Base-by-base conservation (phyloP, 2,797 vertebrate genomes). In the Antennarius maculatus region DNA sequence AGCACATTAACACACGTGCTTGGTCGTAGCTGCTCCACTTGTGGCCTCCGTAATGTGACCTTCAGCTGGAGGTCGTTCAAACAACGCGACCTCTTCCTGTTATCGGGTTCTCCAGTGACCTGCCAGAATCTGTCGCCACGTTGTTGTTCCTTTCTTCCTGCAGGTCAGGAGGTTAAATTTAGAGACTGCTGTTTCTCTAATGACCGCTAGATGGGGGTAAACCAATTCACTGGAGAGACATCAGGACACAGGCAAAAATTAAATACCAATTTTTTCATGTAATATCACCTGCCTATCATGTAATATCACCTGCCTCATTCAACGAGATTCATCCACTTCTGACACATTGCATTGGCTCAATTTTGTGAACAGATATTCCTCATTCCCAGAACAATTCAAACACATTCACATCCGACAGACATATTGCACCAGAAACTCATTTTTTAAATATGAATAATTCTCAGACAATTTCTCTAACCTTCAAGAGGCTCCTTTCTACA, bases 131-230 rank as follows among this genome's bases (percentile, higher is more conserved):
- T 54, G 18, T 4, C 41, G 49, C 57, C 45, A n/a, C 3, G 1
- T 14, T 18, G 45, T 48, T 52, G 42, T 45, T 53, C 61, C 54
- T 45, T 61, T 57, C 15, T 47, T 42, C n/a, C 11, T 46, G 59
- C 18, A 58, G 62, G 71, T 75, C 65, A 60, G 47, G 29, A 48
- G 79, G 71, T 76, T 76, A 60, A 54, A 76, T 69, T 73, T 78
- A 82, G 71, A 71, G 18, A 3, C 11, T 61, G 13, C 13, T 53
- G 27, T 53, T 57, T 11, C 27, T 14, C 28, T 14, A 34, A 66
- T 16, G 34, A 1, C 43, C 42, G 28, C 31, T 10, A 49, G 42
- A 58, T 52, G 57, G 28, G 6, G 14, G 1, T 0, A 4, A 14
- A 6, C 16, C 2, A 42, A n/a, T 28, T 48, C 13, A 23, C 29